These are phyloP conservation scores for Sphenopsis melanotis DNA, from an alignment of 2,797 vertebrate species.

Conservation along the genomic window DNA sequence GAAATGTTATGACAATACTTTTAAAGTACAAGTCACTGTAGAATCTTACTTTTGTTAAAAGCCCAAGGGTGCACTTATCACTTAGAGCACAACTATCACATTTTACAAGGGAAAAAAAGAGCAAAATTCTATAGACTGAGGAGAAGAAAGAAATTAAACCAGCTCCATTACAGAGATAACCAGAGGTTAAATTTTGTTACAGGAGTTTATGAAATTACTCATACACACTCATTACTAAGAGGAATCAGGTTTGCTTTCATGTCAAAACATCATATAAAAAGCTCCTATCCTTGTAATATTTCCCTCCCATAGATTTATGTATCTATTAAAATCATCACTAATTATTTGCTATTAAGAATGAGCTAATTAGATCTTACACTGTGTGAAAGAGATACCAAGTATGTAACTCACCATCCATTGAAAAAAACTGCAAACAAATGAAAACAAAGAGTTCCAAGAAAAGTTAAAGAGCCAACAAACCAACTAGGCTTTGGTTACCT, in stretches of 20 bases:
- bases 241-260: background rate
- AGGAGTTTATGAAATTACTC: background rate
- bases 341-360: slow-evolving; percentile 23
- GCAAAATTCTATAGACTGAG: background rate
- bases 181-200: background rate
- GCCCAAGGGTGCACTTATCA: background rate
- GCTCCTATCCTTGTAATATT: background rate
- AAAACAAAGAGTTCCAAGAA: background rate
- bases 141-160: background rate
- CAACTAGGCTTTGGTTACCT: background rate
- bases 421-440: background rate
- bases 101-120: background rate
- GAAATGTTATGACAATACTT: background rate
- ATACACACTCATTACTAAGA: background rate
- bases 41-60: background rate
- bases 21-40: background rate
- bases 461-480: background rate
- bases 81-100: background rate
- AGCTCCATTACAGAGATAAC: background rate
- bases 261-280: background rate
- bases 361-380: slow-evolving; percentile 8
- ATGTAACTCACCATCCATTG: background rate
- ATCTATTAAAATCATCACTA: slow-evolving; percentile 23
- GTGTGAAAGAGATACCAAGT: background rate
- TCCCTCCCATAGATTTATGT: background rate